These are phyloP conservation scores for Drosophila kepulauana DNA, from an alignment of 1,140 invertebrate genomes.

Conservation along the genomic window DNA sequence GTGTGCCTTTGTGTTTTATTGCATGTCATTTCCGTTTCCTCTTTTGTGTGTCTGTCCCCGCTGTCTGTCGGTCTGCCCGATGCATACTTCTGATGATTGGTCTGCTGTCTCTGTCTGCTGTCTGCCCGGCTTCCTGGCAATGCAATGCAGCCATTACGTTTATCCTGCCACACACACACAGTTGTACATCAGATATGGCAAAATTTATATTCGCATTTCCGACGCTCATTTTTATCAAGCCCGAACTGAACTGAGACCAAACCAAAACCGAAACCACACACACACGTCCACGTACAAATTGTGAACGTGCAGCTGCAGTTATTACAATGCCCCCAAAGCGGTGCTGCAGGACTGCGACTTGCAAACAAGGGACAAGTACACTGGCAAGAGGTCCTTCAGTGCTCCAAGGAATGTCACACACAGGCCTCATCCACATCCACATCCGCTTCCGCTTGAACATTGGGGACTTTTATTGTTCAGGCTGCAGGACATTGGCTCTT, in stretches of 20 bases:
- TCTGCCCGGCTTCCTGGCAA: conserved; percentile 70
- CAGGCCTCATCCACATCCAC: conserved; percentile 13
- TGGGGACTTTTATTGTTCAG: conserved; percentile 65
- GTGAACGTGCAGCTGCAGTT: conserved; percentile 72
- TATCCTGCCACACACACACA: conserved; percentile 63
- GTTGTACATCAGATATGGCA: conserved; percentile 80
- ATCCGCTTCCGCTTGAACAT: conserved; percentile 17
- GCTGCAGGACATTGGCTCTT: conserved; percentile 23
- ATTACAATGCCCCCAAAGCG: conserved; percentile 47
- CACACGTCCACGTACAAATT: conserved; percentile 61
- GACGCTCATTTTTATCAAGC: conserved; percentile 79
- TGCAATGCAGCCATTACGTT: conserved; percentile 73
- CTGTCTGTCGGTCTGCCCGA: conserved; percentile 18
- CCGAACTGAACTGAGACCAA: conserved; percentile 43
- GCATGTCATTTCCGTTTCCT: conserved; percentile 84
- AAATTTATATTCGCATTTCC: conserved; percentile 84
- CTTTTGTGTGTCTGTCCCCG: conserved; percentile 1
- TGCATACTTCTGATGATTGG: conserved; percentile 81
- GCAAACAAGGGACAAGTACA: conserved; percentile 54
- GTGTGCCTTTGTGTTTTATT: conserved; percentile 84
- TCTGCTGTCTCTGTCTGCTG: conserved; percentile 55
- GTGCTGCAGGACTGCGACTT: background rate
- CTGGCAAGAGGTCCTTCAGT: conserved; percentile 22
- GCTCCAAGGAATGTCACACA: conserved; percentile 45
- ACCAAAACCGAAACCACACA: conserved; percentile 41